A percentile compares a stretch with the other conserved stretches of the same genome.
Conservation (phyloP, 2,797 vertebrate species). For the Protosalanx chinensis region DNA sequence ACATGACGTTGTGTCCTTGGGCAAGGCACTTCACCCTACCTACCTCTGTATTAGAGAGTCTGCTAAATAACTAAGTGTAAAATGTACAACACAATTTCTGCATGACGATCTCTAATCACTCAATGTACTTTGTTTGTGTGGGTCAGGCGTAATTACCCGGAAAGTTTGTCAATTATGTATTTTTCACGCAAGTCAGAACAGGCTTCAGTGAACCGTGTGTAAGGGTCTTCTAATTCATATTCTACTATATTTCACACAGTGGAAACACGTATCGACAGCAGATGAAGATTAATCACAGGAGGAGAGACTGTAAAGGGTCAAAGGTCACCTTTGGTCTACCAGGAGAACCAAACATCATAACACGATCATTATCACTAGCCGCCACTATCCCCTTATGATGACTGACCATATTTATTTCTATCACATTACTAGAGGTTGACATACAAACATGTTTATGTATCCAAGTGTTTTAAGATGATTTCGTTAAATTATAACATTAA, state of each 20-base stretch:
- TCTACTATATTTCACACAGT: constrained; percentile 5
- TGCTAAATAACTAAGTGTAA: not conserved
- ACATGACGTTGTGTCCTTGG: no score
- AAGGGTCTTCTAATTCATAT: not conserved
- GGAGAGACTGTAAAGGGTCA: not conserved
- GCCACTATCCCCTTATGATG: not conserved
- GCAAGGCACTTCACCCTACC: no score
- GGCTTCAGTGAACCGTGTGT: no score
- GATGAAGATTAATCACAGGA: not conserved
- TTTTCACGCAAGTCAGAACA: not conserved
- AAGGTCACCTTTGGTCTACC: not conserved
- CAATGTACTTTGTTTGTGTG: not conserved
- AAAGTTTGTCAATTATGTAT: not conserved
- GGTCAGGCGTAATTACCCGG: not conserved
- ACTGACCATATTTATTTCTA: not conserved
- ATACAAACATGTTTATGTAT: no score
- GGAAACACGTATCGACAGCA: not conserved
- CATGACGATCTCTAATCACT: not conserved
- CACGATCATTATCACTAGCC: not conserved
- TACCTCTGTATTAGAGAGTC: no score
- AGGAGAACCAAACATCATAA: not conserved
- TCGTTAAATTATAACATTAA: no score
- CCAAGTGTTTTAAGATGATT: no score
- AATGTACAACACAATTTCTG: not conserved
- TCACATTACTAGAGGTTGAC: not conserved